These are phyloP conservation scores for Poeciliopsis infans DNA, from an alignment of 2,797 vertebrate genomes.

Conservation along the genomic window DNA sequence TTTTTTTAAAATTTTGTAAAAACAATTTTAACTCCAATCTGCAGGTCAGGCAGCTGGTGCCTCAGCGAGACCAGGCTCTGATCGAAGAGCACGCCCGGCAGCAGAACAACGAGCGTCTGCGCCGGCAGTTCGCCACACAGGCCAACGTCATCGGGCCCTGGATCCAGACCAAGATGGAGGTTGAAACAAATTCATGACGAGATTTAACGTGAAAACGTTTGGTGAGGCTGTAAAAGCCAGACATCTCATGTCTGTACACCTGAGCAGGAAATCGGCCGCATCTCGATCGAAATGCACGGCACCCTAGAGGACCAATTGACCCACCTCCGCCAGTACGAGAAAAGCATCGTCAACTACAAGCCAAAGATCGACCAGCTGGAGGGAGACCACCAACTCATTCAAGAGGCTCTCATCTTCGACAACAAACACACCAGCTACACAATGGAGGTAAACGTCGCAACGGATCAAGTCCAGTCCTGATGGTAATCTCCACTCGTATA, in stretches of 20 bases:
- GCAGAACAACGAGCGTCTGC: conserved; percentile 95
- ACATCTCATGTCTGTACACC: background rate
- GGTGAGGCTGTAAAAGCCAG: background rate
- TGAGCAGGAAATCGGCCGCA: conserved; percentile 93
- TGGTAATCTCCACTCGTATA: background rate
- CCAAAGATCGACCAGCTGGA: conserved; percentile 99
- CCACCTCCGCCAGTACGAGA: conserved; percentile 94
- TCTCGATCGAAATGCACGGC: conserved; percentile 98
- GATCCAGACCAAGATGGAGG: conserved; percentile 99
- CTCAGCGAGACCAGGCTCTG: conserved; percentile 94
- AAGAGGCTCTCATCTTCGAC: conserved; percentile 97
- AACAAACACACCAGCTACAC: conserved; percentile 99
- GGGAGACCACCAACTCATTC: conserved; percentile 95
- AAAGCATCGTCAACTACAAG: conserved; percentile 98
- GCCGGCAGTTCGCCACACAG: conserved; percentile 94
- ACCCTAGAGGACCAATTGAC: conserved; percentile 96
- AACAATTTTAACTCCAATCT: conserved; percentile 4
- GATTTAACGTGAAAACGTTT: background rate
- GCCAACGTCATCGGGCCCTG: conserved; percentile 97
- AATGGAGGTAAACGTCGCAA: conserved; percentile 87
- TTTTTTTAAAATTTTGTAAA: no score
- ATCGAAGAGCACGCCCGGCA: conserved; percentile 95
- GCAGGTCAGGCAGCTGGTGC: conserved; percentile 94
- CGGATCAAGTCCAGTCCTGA: background rate
- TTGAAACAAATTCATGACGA: conserved; percentile 40